Percentiles rank a stretch among this genome's conserved stretches.
Conservation (phyloP, 2,797 vertebrate genomes). For the Staurois parvus region DNA sequence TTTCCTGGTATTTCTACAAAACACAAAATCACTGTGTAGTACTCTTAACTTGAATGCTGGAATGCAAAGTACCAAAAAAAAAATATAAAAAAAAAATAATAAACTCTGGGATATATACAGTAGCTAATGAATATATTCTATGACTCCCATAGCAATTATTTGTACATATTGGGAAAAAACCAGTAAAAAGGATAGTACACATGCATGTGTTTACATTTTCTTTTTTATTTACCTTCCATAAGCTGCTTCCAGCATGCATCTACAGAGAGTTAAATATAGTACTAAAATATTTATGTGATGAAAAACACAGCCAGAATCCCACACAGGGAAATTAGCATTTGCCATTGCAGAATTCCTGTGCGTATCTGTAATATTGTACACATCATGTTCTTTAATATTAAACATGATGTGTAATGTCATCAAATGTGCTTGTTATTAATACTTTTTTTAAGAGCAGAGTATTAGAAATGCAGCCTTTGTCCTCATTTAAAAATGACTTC, state of each 20-base stretch:
- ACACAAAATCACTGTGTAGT: too few species aligned
- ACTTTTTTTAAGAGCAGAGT: not conserved
- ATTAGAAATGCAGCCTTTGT: constrained; percentile 12
- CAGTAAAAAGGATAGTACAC: not conserved
- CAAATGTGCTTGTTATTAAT: constrained; percentile 26
- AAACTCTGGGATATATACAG: too few species aligned
- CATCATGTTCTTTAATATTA: constrained; percentile 44
- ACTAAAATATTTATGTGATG: constrained; percentile 14
- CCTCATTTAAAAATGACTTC: constrained; percentile 32
- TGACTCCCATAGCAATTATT: too few species aligned
- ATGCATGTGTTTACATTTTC: too few species aligned
- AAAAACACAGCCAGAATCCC: constrained; percentile 14
- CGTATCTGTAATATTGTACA: constrained; percentile 24
- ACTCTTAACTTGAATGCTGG: too few species aligned
- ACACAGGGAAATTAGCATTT: constrained; percentile 24
- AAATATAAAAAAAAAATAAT: too few species aligned
- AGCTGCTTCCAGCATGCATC: not conserved
- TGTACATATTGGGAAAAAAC: too few species aligned
- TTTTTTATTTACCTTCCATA: not conserved
- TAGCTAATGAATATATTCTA: too few species aligned
- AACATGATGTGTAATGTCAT: constrained; percentile 29
- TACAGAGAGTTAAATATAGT: not conserved
- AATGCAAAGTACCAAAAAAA: too few species aligned
- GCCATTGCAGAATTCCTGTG: constrained; percentile 25
- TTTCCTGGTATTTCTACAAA: too few species aligned